Base-by-base conservation (phyloP, 2,113 vertebrate species). In the Odocoileus hemionus region DNA sequence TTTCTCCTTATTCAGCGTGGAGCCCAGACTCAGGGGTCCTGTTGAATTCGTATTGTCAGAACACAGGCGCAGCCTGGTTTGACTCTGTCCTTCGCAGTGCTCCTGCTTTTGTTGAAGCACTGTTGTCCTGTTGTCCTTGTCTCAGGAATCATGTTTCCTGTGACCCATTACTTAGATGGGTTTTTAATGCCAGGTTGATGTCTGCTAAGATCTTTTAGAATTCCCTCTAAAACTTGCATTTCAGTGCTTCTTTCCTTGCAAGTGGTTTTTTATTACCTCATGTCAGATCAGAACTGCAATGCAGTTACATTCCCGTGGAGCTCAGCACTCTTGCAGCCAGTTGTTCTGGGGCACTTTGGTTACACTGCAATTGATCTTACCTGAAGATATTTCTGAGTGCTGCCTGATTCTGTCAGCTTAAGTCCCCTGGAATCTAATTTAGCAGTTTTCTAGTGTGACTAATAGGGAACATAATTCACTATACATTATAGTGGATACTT, bases 351-450 rank as follows among this genome's bases (percentile, higher is more conserved):
- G 3, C 19, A 79, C n/a, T 60, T 67, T 47, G 47, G 23, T 61
- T 78, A 54, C 26, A 61, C 21, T 52, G 57, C 25, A 89, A 88
- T 13, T 84, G 39, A 5, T 47, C 50, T 47, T 60, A 43, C 12
- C 7, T 43, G 36, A 70, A 92, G 33, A 33, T 79, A 92, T 83
- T 89, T 83, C 70, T 89, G 57, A 30, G 5, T n/a, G 2, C 52
- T 54, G 61, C 70, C 39, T 86, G 12, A 74, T 70, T 74, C 45
- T 52, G 33, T 54, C 58, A 87, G 21, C 43, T 61, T 58, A 61
- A 67, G 79, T 47, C 25, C 45, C 95, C 7, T 50, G 58, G 61
- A 64, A 88, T 95, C 91, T 91, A 84, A 85, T 86, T 91, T 47
- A 89, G 10, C 39, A 43, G 60, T 83, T 33, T 89, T 89, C 33